phyloP scores from a whole-genome alignment of 2,797 vertebrate species.

The Parotocinclus haroldoi region DNA sequence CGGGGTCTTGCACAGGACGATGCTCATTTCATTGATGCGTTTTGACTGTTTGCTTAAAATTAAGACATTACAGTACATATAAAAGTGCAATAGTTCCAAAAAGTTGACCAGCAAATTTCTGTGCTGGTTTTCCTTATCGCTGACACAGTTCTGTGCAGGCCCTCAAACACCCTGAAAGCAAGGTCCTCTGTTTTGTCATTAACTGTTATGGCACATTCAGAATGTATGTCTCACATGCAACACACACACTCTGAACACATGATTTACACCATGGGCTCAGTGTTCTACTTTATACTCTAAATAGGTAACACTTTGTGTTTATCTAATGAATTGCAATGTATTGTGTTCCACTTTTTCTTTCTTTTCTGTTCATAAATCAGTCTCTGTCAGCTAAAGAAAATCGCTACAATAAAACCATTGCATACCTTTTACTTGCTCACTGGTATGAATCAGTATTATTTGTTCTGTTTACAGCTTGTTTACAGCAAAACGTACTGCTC shows the following conservation, averaged over 20 bases:
- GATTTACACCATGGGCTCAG: not conserved
- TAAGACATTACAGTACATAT: slow-evolving; percentile 17
- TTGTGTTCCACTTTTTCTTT: too few relatives aligned
- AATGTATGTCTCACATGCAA: not conserved
- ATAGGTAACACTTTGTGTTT: not conserved
- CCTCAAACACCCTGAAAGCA: not conserved
- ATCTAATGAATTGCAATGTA: not conserved
- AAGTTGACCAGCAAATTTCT: too few relatives aligned
- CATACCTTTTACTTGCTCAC: not conserved
- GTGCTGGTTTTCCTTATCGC: not conserved
- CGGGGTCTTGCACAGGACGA: slow-evolving; percentile 29
- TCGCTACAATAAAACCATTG: not conserved
- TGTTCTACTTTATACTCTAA: not conserved
- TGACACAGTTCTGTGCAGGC: slow-evolving; percentile 2
- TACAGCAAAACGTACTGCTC: not conserved
- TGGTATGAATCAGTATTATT: not conserved
- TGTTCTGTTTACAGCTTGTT: not conserved
- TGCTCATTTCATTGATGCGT: slow-evolving; percentile 9
- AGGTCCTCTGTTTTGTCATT: not conserved
- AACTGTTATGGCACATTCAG: slow-evolving; percentile 6
- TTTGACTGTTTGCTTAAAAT: slow-evolving; percentile 5
- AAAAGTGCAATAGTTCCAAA: not conserved
- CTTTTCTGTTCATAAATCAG: too few relatives aligned
- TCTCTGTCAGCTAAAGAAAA: not conserved
- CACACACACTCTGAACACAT: not conserved